A percentile compares a stretch with the other conserved stretches of the same genome.
phyloP scores from a whole-genome alignment of 2,888 invertebrate genomes.

The Calliscelio sp. region DNA sequence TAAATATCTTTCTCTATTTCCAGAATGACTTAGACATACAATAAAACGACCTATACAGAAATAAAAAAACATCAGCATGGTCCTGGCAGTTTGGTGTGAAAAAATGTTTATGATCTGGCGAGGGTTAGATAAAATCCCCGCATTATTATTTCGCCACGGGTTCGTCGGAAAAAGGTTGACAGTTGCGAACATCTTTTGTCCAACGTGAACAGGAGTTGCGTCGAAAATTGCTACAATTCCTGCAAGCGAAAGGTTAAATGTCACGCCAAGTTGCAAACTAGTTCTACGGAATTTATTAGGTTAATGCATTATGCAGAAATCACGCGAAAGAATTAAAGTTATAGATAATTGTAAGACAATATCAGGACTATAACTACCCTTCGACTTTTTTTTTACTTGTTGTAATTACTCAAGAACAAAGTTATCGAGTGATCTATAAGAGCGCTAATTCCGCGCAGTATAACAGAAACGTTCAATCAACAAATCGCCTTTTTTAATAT shows the following conservation, averaged over 20 bases:
- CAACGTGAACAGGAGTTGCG: neutral
- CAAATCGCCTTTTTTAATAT: slow-evolving; percentile 19
- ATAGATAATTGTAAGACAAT: slow-evolving; percentile 9
- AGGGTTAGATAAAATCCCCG: slow-evolving; percentile 11
- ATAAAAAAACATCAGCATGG: neutral
- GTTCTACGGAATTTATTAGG: slow-evolving; percentile 13
- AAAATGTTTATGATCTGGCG: slow-evolving; percentile 1
- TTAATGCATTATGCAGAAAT: slow-evolving; percentile 31
- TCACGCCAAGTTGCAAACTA: slow-evolving; percentile 29
- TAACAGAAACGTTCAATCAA: neutral
- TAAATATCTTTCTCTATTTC: too few species aligned
- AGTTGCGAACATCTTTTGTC: slow-evolving; percentile 17
- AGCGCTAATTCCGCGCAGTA: slow-evolving; percentile 8
- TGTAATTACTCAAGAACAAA: neutral
- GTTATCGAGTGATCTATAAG: neutral
- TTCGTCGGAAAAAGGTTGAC: slow-evolving; percentile 8
- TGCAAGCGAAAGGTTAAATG: slow-evolving; percentile 29
- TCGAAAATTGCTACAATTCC: slow-evolving; percentile 14
- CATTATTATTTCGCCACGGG: slow-evolving; percentile 6
- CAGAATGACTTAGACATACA: too few species aligned
- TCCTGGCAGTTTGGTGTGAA: neutral
- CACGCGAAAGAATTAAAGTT: slow-evolving; percentile 16
- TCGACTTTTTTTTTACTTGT: neutral
- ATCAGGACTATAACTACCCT: slow-evolving; percentile 5
- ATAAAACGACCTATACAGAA: too few species aligned